Conservation (phyloP, 1,140 invertebrate genomes). For the Platyscapa corneri region DNA sequence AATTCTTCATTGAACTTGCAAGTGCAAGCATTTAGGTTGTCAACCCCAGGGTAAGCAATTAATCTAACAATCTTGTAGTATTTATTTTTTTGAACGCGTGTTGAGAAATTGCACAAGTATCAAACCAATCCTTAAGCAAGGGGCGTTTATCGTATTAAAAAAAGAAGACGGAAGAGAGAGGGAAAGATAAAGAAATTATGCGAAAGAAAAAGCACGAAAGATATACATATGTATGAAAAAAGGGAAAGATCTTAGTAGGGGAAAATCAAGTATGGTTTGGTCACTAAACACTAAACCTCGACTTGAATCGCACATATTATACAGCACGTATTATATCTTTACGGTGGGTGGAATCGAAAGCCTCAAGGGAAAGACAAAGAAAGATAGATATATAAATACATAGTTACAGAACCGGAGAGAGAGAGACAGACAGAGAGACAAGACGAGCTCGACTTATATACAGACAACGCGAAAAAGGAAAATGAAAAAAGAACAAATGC, state of each 20-base stretch:
- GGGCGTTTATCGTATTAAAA: neutral
- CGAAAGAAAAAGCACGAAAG: too few relatives aligned
- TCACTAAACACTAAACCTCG: conserved; percentile 12
- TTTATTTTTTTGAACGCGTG: conserved; percentile 52
- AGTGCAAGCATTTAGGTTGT: conserved; percentile 29
- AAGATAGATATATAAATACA: conserved; percentile 36
- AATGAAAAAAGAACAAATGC: conserved; percentile 6
- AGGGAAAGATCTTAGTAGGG: too few relatives aligned
- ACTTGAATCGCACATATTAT: conserved; percentile 27
- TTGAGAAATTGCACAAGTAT: neutral
- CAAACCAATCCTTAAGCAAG: neutral
- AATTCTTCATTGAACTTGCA: conserved; percentile 16
- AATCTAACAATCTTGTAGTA: conserved; percentile 46
- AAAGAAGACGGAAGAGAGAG: neutral
- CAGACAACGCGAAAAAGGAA: neutral
- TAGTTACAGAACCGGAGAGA: conserved; percentile 30
- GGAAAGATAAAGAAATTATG: conserved; percentile 3
- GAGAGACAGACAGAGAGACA: conserved; percentile 24
- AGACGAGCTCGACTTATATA: neutral
- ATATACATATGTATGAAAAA: too few relatives aligned
- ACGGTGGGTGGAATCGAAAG: conserved; percentile 11
- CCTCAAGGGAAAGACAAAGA: conserved; percentile 32
- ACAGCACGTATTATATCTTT: conserved; percentile 30
- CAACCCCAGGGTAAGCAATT: conserved; percentile 49
- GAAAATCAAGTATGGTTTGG: neutral